Base-by-base conservation (phyloP, 2,797 vertebrate genomes). In the Lophotriccus pileatus region DNA sequence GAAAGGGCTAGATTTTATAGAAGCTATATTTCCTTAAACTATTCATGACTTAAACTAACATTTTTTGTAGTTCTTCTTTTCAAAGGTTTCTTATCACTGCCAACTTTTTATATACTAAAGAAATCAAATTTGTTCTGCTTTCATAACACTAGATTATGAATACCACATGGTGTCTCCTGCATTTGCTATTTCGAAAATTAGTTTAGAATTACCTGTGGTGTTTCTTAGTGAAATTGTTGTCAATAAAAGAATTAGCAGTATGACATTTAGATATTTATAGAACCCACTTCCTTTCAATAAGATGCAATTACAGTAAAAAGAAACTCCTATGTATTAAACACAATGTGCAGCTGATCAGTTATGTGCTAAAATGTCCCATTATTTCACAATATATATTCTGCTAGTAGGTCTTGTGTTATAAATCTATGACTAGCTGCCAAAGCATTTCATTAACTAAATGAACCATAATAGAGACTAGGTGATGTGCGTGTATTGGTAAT, bases 371-470 rank as follows among this genome's bases (percentile, higher is more conserved):
- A 92, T 46, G 24, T 56, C 50, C 37, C 10, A 36, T 62, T 72
- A 87, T 85, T 95, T 93, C 36, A 67, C 39, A 62, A 75, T 36
- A 23, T 39, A 32, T 80, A 34, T 79, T 84, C 34, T 84, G 7
- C 41, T 82, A 59, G 49, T 72, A 47, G 2, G 5, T 76, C 74
- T 87, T 92, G 32, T 77, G 12, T 72, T 89, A 25, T 47, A 88
- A 92, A 91, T 92, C 93, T 75, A 69, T 88, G 83, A 94, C 52
- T 60, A 80, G 32, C 70, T 94, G 74, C 78, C 86, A 97, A 91
- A 94, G 91, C 68, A 58, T 95, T 96, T 94, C 52, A 94, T 84
- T 91, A 91, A 52, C 55, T 84, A 94, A 96, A 93, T 96, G 93
- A 97, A 92, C 37, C 20, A 53, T 76, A 52, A 76, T n/a, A 93